Evolutionary conservation across 2,797 vertebrate species (phyloP).

Genomic region (Lemur catta): DNA sequence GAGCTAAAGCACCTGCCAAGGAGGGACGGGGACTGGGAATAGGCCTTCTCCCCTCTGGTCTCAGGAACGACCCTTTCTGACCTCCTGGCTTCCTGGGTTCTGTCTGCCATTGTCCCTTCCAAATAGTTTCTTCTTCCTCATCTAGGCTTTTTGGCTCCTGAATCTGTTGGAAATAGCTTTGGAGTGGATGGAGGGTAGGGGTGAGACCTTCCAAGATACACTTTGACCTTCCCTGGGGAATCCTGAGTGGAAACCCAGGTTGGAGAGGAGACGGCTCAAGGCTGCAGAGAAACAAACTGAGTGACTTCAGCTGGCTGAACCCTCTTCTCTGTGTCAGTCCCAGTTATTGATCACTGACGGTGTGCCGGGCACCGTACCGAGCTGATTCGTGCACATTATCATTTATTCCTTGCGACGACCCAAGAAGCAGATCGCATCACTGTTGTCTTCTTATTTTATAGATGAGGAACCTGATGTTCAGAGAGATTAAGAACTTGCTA

Average conservation of each 20-base stretch:
- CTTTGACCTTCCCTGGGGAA: neutral
- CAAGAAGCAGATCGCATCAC: neutral
- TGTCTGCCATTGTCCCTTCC: neutral
- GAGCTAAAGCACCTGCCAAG: neutral
- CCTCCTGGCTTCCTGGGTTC: neutral
- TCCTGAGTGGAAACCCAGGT: neutral
- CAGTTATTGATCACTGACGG: neutral
- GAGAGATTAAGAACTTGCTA: neutral
- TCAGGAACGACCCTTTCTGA: neutral
- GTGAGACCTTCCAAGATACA: neutral
- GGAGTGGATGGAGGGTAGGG: neutral
- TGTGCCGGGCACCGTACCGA: fast-evolving
- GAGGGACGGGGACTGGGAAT: neutral
- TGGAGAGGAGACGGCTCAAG: neutral
- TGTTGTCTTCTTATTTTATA: neutral
- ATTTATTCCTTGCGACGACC: neutral
- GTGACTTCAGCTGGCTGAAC: neutral
- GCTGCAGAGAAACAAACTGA: neutral
- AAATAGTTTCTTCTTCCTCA: neutral
- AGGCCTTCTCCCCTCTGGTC: neutral
- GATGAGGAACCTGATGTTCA: neutral
- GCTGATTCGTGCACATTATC: no score
- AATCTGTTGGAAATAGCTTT: neutral
- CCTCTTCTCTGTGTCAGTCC: neutral
- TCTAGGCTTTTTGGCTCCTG: neutral